Percentiles rank a stretch among this genome's conserved stretches.
Evolutionary conservation across 2,113 vertebrate genomes (phyloP).

Genomic region (Cairina moschata): DNA sequence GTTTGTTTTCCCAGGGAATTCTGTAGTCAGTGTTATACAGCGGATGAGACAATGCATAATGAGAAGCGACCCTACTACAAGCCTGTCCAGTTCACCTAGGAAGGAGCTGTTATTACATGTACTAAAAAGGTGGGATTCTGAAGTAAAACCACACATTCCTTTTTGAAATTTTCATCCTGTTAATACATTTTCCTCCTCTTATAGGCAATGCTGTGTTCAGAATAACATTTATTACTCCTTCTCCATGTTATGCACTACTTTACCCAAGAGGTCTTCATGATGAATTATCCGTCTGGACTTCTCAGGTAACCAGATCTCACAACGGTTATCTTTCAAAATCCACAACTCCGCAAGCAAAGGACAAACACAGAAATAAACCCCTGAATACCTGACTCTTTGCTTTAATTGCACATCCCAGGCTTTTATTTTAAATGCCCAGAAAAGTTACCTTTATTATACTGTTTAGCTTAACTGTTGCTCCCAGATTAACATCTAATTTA

Average conservation of each 20-base stretch:
- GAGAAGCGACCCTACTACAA: neutral
- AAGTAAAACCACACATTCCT: neutral
- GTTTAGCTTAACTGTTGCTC: neutral
- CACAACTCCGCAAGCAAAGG: neutral
- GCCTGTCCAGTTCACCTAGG: neutral
- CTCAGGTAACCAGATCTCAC: neutral
- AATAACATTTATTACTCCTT: neutral
- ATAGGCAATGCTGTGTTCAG: neutral
- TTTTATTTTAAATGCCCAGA: neutral
- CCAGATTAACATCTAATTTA: slow-evolving; percentile 36
- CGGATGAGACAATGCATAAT: neutral
- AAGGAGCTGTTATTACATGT: neutral
- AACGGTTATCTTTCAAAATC: neutral
- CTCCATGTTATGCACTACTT: neutral
- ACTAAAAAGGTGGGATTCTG: neutral
- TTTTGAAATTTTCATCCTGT: neutral
- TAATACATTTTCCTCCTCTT: neutral
- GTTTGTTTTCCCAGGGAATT: neutral
- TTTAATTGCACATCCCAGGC: neutral
- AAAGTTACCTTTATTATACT: neutral
- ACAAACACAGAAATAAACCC: neutral
- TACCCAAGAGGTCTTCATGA: neutral
- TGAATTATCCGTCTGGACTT: neutral
- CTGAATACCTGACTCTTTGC: neutral
- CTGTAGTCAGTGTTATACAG: neutral